Evolutionary conservation across 2,113 vertebrate species (phyloP), one percentile per base, ranked within the genome.

Genomic region (Siniperca knerii): DNA sequence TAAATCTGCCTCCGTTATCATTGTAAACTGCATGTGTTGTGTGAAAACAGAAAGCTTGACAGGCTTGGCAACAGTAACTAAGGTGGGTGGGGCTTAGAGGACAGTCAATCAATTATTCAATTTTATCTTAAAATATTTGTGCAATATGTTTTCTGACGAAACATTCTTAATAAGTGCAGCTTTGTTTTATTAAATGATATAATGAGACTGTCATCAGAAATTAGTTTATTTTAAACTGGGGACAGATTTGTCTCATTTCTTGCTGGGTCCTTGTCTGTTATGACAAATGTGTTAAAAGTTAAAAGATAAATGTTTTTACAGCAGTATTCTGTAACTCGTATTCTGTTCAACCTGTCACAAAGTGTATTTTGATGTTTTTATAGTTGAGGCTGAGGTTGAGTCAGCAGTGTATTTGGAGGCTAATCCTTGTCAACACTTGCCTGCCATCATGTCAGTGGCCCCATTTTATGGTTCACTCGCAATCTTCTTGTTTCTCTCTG

Each of bases 371-470:
- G n/a, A 77, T 77, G 54, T 73, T 52, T 67, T 69, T 81, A 71
- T 57, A 65, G 74, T 50, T 7, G 29, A 72, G 71, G 61, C 70
- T 70, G 81, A n/a, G 72, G 35, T 9, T 44, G 42, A 8, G 9
- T 8, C 33, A 70, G 69, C 55, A 77, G 44, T 65, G 66, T 70
- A 46, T 80, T 82, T 77, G 23, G 12, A 74, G 60, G 68, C 71
- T 77, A 62, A 82, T 70, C 81, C 57, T 73, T 60, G 79, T 83
- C 67, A 84, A 55, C 61, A 65, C 6, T 67, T 50, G 54, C 48
- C 71, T 60, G 42, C 46, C 12, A 44, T 77, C 61, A 69, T 79
- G 67, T 65, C 48, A 68, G 25, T 4, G 40, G 5, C n/a, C 37
- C n/a, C 46, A 25, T 13, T 33, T 13, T 46, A 10, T 44, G 48